Evolutionary conservation across 2,113 vertebrate species (phyloP).

Genomic region (Ptyas mucosa): DNA sequence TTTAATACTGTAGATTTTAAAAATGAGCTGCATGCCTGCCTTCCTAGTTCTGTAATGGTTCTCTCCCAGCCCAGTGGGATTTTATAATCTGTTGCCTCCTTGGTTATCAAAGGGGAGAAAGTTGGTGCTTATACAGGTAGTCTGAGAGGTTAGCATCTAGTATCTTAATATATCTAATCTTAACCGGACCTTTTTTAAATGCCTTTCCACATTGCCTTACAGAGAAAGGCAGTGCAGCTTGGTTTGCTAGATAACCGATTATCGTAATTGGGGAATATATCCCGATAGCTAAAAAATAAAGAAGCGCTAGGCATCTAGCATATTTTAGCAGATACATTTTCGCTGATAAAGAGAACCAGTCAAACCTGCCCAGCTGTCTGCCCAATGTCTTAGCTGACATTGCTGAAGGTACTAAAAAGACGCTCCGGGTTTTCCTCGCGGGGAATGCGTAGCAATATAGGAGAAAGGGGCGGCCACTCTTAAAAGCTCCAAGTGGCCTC

Average conservation of each 20-base stretch:
- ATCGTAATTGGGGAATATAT: neutral
- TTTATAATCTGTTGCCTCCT: neutral
- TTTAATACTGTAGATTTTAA: neutral
- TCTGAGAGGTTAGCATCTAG: neutral
- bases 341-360: neutral
- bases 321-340: neutral
- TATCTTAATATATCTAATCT: neutral
- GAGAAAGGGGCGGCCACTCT: neutral
- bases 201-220: neutral
- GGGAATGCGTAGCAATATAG: neutral
- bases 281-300: neutral
- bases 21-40: neutral
- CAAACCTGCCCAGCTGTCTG: neutral
- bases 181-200: neutral
- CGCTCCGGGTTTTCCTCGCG: too few relatives aligned
- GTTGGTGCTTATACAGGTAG: neutral
- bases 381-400: neutral
- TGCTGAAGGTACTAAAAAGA: neutral
- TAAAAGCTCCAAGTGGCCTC: neutral
- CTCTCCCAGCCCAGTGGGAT: neutral
- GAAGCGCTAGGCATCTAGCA: neutral
- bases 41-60: neutral
- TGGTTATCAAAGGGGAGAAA: neutral
- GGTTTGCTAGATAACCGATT: neutral
- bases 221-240: neutral